Evolutionary conservation across 1,140 invertebrate genomes (phyloP), one percentile per base, ranked within the genome.

Genomic region (Zaprionus tsacasi): DNA sequence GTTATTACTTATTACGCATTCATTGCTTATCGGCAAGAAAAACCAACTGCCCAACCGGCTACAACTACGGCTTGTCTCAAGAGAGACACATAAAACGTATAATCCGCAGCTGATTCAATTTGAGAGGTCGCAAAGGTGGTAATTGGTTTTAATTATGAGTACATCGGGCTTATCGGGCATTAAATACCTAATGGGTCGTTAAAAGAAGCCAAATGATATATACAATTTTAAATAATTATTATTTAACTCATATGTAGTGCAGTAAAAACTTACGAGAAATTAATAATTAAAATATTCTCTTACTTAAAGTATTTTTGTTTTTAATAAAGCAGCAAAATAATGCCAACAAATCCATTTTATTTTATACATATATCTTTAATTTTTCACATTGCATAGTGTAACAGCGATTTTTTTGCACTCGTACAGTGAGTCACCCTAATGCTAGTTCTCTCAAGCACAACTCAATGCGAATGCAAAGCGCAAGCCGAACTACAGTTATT

Each of bases 1-100:
- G 76, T 82, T 79, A 88, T 79, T 82, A 56, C 76, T 82, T 79
- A 61, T 73, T 63, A 72, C 38, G 45, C 35, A 72, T 68, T 27
- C 45, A 65, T 52, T 67, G 65, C 75, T 69, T 75, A 74, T 70
- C 70, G 38, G 50, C 30, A 33, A n/a, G 21, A 21, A 40, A 12
- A 70, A 55, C 15, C 67, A 56, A 60, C 45, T 70, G 70, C 30
- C 58, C 40, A 43, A 43, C 40, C n/a, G n/a, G 13, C 40, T 43
- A 38, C 66, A 55, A 21, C 68, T 64, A 78, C 64, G 78, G 73
- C 69, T 70, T 71, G 36, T 48, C n/a, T 55, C 25, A n/a, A 40
- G 63, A 43, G 78, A 81, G 80, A 69, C 35, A 54, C 70, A 70
- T 76, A 50, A 88, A 82, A 70, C 35, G 40, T 45, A 30, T 55